Percentiles rank a stretch among this genome's conserved stretches.
phyloP scores from a whole-genome alignment of 2,113 vertebrate species.

The Crotalus horridus region DNA sequence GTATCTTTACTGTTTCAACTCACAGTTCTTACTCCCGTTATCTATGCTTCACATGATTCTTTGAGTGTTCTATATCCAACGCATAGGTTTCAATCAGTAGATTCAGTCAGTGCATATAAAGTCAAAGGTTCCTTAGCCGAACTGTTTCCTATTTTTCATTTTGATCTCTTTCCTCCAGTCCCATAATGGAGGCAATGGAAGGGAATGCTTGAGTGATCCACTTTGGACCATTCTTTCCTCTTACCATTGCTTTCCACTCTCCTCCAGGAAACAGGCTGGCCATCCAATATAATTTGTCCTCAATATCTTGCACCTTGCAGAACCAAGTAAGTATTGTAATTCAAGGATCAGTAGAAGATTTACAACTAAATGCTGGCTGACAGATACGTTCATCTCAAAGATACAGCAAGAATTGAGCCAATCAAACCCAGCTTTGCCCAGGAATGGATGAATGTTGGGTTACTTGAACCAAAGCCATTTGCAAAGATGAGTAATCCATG shows the following conservation, averaged over 20 bases:
- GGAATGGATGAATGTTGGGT: background rate
- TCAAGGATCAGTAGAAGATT: background rate
- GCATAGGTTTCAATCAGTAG: background rate
- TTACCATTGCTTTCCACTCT: background rate
- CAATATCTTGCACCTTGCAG: background rate
- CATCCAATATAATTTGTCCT: background rate
- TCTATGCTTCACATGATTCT: background rate
- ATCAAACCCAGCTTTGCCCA: background rate
- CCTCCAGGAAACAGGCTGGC: background rate
- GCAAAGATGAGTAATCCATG: background rate
- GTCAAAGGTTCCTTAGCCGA: background rate
- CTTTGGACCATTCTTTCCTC: background rate
- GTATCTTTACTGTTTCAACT: background rate
- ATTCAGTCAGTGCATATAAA: background rate
- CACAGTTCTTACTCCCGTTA: background rate
- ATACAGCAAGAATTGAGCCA: background rate
- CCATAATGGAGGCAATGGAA: background rate
- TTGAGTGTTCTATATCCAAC: background rate
- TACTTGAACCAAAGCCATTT: background rate
- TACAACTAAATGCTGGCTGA: background rate
- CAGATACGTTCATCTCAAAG: background rate
- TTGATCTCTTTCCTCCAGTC: background rate
- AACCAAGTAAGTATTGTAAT: background rate
- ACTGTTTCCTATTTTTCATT: background rate
- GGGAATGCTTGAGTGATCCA: background rate